These are phyloP conservation scores for Sarcoramphus papa DNA, from an alignment of 2,797 vertebrate genomes.

Conservation along the genomic window DNA sequence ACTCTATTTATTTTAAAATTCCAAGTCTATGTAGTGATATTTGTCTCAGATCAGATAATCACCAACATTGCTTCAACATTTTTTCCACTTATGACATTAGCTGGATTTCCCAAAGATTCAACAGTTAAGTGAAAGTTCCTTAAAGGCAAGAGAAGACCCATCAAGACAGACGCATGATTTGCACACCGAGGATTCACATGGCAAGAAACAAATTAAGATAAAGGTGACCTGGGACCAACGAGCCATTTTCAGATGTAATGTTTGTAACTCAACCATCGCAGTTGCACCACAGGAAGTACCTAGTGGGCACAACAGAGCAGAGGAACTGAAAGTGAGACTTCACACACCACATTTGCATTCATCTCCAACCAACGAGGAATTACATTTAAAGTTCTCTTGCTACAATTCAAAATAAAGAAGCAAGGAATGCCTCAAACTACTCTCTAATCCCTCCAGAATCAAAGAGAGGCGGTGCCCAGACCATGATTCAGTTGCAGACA, in stretches of 20 bases:
- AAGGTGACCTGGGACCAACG: neutral
- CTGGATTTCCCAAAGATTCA: neutral
- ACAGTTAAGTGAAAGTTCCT: neutral
- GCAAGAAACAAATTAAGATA: neutral
- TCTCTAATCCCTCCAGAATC: neutral
- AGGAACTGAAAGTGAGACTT: constrained; percentile 23
- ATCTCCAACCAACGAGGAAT: neutral
- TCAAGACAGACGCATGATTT: neutral
- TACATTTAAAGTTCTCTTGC: neutral
- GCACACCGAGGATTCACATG: neutral
- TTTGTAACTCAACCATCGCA: neutral
- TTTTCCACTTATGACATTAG: neutral
- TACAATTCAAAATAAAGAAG: neutral
- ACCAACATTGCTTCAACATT: neutral
- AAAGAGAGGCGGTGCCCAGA: neutral
- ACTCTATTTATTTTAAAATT: neutral
- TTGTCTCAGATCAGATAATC: neutral
- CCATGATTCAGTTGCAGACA: neutral
- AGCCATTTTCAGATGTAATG: neutral
- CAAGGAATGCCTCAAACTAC: neutral
- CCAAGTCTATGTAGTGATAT: neutral
- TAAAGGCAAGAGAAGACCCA: neutral
- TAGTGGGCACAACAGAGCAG: neutral
- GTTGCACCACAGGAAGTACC: neutral
- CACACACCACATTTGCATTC: neutral